phyloP scores from a whole-genome alignment of 2,888 invertebrate genomes.

The Ryuthela nishihirai region DNA sequence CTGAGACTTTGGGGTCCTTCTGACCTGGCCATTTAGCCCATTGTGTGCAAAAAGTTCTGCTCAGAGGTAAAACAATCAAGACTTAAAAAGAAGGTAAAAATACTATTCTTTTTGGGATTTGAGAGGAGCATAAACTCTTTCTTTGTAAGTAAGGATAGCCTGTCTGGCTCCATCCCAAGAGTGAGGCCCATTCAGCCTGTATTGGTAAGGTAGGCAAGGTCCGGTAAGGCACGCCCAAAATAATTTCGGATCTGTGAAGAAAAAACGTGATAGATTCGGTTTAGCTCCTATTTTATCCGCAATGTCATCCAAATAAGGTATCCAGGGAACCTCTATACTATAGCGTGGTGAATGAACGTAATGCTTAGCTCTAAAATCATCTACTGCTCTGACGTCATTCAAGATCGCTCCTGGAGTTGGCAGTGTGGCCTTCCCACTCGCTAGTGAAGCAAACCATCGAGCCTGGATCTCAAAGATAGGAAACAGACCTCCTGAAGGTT shows the following conservation, averaged over 20 bases:
- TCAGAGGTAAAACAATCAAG: too few relatives aligned
- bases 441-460: slow-evolving; percentile 49
- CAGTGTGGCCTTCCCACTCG: slow-evolving; percentile 61
- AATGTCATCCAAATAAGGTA: slow-evolving; percentile 52
- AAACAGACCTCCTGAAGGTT: slow-evolving; percentile 70
- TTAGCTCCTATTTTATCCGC: slow-evolving; percentile 50
- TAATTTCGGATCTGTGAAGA: slow-evolving; percentile 44
- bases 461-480: slow-evolving; percentile 83
- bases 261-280: slow-evolving; percentile 48
- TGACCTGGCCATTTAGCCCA: too few relatives aligned
- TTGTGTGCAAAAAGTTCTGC: too few relatives aligned
- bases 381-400: slow-evolving; percentile 57
- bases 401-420: slow-evolving; percentile 64
- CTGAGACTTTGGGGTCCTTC: too few relatives aligned
- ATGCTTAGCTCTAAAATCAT: slow-evolving; percentile 63
- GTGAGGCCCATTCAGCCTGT: slow-evolving; percentile 50
- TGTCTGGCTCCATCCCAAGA: slow-evolving; percentile 52
- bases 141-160: slow-evolving; percentile 47
- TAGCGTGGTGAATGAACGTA: slow-evolving; percentile 66
- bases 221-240: slow-evolving; percentile 46
- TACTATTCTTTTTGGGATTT: too few relatives aligned
- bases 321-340: neutral
- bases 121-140: slow-evolving; percentile 40
- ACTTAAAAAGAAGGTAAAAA: too few relatives aligned
- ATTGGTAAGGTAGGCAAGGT: slow-evolving; percentile 49